Evolutionary conservation across 2,113 vertebrate species (phyloP), one percentile per base, ranked within the genome.

Genomic region (Oncorhynchus mykiss): DNA sequence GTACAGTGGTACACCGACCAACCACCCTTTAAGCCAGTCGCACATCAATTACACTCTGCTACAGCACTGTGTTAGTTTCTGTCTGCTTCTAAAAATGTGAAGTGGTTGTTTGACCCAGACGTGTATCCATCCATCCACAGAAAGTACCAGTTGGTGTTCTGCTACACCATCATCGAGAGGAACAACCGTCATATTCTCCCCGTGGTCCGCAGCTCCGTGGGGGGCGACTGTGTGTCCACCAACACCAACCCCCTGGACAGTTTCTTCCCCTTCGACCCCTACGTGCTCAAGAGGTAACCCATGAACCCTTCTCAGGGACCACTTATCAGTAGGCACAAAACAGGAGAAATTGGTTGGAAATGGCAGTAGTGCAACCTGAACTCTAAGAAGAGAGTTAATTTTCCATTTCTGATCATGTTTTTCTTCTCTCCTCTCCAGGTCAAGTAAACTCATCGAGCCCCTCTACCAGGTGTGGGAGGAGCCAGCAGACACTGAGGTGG

Each of bases 191-290:
- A 93, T 39, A 76, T 92, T 70, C 88, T 99, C 45, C 96, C 97
- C 0, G 91, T 97, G 22, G 90, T 98, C 5, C 93, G 95, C 81
- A 96, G 87, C 20, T 95, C 95, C 7, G 75, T 82, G 0, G 93
- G 95, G 0, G 97, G 96, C 0, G 94, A 95, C 87, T 83, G 88
- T 0, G 91, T 96, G 54, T 89, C 92, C 79, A 91, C 93, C 0
- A 95, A 93, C 86, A 96, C 94, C 12, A 99, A 99, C 87, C 96
- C 96, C 0, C 94, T 99, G 0, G 97, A 99, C 89, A 96, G 95
- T 67, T 97, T 98, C 92, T 99, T 99, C 86, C 98, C 98, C 49
- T 99, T 97, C 12, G 98, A 99, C 85, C 96, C 98, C 54, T 99
- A 96, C 81, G 66, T 98, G 25, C 95, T 99, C 22, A 97, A 94